Evolutionary conservation across 2,888 invertebrate species (phyloP), one percentile per base, ranked within the genome.

Genomic region (Hemicrepidius hirtus): DNA sequence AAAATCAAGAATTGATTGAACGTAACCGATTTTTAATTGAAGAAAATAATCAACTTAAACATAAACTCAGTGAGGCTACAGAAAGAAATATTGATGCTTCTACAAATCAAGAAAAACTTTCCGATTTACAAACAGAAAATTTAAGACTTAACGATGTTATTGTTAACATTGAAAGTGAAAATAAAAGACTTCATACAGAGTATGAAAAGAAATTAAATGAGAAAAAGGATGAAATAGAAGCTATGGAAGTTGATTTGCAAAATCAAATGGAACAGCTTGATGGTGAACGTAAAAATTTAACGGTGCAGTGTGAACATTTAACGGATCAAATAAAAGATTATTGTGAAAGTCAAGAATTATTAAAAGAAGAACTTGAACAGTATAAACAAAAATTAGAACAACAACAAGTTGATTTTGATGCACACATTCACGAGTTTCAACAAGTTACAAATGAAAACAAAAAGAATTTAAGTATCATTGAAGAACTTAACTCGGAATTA

Each of bases 1-100:
- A 91, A 82, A 89, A 91, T 77, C 86, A 86, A 76, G 88, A 89
- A 68, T 84, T 90, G 18, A 87, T 88, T 74, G 86, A 88, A 70
- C 90, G 91, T 80, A 86, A 90, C 67, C 87, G 89, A 69, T 84
- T 88, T 76, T 78, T 90, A 0, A 85, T 62, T 16, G 73, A 74
- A 18, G 75, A 79, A 69, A 71, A 77, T 16, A 68, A 70, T 6
- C 50, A 67, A 37, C 57, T 76, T 7, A 76, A 73, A 40, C 67
- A 70, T 21, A 70, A 79, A 53, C 32, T 77, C 13, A 71, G 60
- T 6, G 49, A 41, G 5, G 63, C 71, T 18, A 65, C 50, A 18
- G 76, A 73, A 60, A 70, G 62, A 5, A 78, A 68, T 24, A 12
- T 73, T 18, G 74, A 75, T 37, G 46, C 68, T 21, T 53, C 79